phyloP scores from a whole-genome alignment of 1,140 invertebrate genomes.

The Alviniconcha marisindica region DNA sequence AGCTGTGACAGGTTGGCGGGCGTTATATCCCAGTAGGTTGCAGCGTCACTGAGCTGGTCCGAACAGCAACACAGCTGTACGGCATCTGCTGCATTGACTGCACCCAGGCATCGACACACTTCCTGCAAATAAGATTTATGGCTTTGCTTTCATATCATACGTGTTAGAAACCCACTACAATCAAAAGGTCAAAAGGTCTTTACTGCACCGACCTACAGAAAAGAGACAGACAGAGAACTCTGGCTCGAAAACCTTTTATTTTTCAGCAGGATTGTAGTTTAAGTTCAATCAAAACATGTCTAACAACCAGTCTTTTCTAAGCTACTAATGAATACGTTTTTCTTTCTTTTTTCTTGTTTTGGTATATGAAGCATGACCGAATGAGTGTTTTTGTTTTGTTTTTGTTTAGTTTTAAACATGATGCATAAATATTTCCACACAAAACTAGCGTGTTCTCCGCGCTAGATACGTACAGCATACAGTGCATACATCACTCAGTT shows the following conservation, averaged over 20 bases:
- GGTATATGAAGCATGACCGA: too few relatives aligned
- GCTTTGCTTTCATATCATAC: not conserved
- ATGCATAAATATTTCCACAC: too few relatives aligned
- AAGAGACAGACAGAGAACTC: not conserved
- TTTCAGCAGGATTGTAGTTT: not conserved
- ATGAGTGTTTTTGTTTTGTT: too few relatives aligned
- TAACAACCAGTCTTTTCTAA: too few relatives aligned
- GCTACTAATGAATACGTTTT: too few relatives aligned
- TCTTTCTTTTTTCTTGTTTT: too few relatives aligned
- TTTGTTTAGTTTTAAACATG: too few relatives aligned
- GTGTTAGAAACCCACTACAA: not conserved
- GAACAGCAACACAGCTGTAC: not conserved
- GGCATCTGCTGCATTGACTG: not conserved
- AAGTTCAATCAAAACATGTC: too few relatives aligned
- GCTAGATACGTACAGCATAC: too few relatives aligned
- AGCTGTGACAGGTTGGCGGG: not conserved
- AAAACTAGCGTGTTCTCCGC: too few relatives aligned
- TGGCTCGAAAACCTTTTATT: not conserved
- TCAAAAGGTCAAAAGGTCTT: not conserved
- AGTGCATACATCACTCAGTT: too few relatives aligned
- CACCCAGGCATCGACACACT: not conserved
- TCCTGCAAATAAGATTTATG: not conserved
- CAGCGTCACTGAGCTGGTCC: constrained; percentile 5
- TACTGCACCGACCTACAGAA: too few relatives aligned
- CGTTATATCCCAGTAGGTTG: constrained; percentile 12